These are phyloP conservation scores for Peromyscus leucopus DNA, from an alignment of 2,113 vertebrate species.

Conservation along the genomic window DNA sequence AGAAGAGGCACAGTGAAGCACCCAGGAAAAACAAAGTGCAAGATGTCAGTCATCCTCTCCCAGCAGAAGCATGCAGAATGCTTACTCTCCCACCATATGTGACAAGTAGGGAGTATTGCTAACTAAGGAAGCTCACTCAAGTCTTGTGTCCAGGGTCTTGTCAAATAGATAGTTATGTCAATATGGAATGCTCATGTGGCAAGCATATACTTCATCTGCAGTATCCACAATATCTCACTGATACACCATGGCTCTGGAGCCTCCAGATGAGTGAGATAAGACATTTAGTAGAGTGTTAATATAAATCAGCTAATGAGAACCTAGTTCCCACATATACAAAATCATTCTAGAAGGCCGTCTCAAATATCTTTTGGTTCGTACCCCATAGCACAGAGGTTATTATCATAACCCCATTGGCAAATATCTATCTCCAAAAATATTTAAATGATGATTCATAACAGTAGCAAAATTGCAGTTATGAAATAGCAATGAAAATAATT, in stretches of 20 bases:
- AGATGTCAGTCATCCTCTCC: neutral
- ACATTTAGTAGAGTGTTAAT: neutral
- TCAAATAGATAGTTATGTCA: neutral
- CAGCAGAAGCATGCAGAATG: neutral
- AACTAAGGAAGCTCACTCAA: neutral
- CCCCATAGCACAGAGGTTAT: neutral
- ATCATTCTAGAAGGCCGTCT: neutral
- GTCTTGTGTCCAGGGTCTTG: neutral
- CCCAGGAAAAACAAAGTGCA: neutral
- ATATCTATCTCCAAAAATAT: neutral
- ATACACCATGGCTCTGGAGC: too few species aligned
- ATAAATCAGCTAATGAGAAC: constrained; percentile 2
- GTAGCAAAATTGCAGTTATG: neutral
- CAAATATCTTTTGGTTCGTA: neutral
- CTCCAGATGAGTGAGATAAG: neutral
- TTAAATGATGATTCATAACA: neutral
- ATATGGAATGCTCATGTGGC: neutral
- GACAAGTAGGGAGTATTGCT: neutral
- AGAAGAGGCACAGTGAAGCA: neutral
- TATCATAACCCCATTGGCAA: neutral
- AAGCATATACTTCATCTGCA: neutral
- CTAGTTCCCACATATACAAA: neutral
- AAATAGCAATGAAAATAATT: neutral
- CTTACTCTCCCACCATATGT: neutral
- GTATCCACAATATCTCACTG: neutral